Conservation (phyloP, 2,113 vertebrate species). For the Sinocyclocheilus grahami region DNA sequence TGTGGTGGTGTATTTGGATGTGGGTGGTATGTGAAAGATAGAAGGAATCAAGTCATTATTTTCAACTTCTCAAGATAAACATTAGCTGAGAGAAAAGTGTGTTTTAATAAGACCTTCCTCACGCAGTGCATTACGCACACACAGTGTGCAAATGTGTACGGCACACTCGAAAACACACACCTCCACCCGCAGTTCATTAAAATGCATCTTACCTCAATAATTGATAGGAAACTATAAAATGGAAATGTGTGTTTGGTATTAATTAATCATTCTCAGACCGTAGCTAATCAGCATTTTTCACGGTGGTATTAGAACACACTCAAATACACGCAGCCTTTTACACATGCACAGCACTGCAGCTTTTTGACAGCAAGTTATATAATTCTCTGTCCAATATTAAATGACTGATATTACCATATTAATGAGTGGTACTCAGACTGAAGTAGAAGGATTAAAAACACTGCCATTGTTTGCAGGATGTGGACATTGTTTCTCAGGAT, state of each 20-base stretch:
- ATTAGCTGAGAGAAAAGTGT: slow-evolving; percentile 32
- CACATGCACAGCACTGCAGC: slow-evolving; percentile 24
- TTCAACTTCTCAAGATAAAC: slow-evolving; percentile 34
- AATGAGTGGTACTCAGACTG: slow-evolving; percentile 45
- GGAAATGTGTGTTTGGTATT: slow-evolving; percentile 58
- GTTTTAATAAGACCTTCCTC: slow-evolving; percentile 30
- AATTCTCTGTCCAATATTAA: slow-evolving; percentile 58
- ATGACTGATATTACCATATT: slow-evolving; percentile 60
- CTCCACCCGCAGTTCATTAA: slow-evolving; percentile 48
- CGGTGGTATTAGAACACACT: slow-evolving; percentile 42
- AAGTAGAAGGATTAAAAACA: slow-evolving; percentile 50
- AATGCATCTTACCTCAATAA: slow-evolving; percentile 59
- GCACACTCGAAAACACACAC: slow-evolving; percentile 28
- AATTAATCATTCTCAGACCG: slow-evolving; percentile 58
- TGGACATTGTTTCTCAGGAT: slow-evolving; percentile 25
- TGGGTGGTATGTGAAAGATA: slow-evolving; percentile 18
- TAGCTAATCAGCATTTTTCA: slow-evolving; percentile 59
- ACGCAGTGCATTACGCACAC: background rate
- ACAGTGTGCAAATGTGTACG: slow-evolving; percentile 8
- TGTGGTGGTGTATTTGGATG: slow-evolving; percentile 8
- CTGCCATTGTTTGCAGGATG: slow-evolving; percentile 36
- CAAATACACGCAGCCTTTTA: slow-evolving; percentile 1
- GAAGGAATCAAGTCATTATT: slow-evolving; percentile 41
- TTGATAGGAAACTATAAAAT: slow-evolving; percentile 62
- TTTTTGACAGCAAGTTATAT: slow-evolving; percentile 49